Evolutionary conservation across 2,797 vertebrate genomes (phyloP), one percentile per base, ranked within the genome.

Genomic region (Gambusia yucatana): DNA sequence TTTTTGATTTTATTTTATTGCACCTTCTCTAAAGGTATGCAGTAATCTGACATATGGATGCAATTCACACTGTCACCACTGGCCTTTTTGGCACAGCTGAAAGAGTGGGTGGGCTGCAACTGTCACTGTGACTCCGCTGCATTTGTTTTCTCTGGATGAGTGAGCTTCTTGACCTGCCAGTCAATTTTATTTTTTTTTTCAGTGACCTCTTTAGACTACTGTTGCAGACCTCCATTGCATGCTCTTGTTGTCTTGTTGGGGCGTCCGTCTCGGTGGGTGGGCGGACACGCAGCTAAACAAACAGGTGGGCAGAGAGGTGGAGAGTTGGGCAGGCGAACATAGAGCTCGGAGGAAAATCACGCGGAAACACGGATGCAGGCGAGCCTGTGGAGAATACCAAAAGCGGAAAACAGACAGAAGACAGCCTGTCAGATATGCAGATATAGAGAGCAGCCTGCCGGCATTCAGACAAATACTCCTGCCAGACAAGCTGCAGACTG

Each of bases 401-500:
- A 61, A 90, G 86, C 41, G 2, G 75, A 28, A 30, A 78, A 72
- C n/a, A 80, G 88, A 82, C 83, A 65, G 86, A 77, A 92, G 87
- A 86, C 87, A 87, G 86, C 44, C 84, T 89, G 87, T 89, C 85
- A 86, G 89, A 87, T 88, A 91, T 90, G 88, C 84, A 91, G 86
- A 94, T 90, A 87, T 90, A 91, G 78, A 79, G 71, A 87, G 78
- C 79, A 78, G 80, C 75, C 85, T 92, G 89, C 86, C 84, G 61
- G 86, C 87, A 84, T 79, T 86, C 80, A 81, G 86, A 86, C 83
- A 89, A 83, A 83, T 82, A 73, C 80, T 87, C 71, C 70, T 82
- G 78, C 83, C 79, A 83, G 84, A 84, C 78, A 85, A 84, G 80
- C 67, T 70, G 67, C 83, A 86, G 70, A 83, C 83, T 76, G 84